phyloP scores from a whole-genome alignment of 2,888 invertebrate species.

The Ramazzottius varieornatus region DNA sequence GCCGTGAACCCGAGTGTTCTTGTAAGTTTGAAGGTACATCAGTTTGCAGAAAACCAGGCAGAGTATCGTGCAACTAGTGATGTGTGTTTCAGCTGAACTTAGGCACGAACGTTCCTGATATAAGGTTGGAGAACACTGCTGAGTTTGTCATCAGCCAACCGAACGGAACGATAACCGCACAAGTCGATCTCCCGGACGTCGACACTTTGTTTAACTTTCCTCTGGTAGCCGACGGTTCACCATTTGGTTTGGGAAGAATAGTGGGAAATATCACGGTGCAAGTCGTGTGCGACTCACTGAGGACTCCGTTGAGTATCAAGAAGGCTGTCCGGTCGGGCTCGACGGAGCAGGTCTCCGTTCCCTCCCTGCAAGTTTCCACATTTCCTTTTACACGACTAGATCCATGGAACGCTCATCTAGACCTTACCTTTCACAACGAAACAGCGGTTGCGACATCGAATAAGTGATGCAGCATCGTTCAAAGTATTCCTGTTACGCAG shows the following conservation, averaged over 20 bases:
- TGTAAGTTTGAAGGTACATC: too few relatives aligned
- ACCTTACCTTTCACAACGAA: too few relatives aligned
- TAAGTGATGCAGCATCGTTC: too few relatives aligned
- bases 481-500: too few relatives aligned
- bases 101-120: not conserved
- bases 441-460: too few relatives aligned
- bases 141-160: not conserved
- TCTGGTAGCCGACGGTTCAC: not conserved
- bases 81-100: not conserved
- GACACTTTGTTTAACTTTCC: not conserved
- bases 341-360: too few relatives aligned
- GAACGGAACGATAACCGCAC: not conserved
- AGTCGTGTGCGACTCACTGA: not conserved
- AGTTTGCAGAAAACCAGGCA: too few relatives aligned
- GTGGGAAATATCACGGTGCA: not conserved
- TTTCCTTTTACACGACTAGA: too few relatives aligned
- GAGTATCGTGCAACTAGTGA: not conserved
- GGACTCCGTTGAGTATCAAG: too few relatives aligned
- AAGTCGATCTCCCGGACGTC: not conserved
- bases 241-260: not conserved
- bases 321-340: too few relatives aligned
- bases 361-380: too few relatives aligned
- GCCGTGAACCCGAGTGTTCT: not conserved
- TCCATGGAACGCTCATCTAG: too few relatives aligned
- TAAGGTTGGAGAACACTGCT: not conserved